Base-by-base conservation (phyloP, 2,113 vertebrate genomes). In the Bubo bubo region DNA sequence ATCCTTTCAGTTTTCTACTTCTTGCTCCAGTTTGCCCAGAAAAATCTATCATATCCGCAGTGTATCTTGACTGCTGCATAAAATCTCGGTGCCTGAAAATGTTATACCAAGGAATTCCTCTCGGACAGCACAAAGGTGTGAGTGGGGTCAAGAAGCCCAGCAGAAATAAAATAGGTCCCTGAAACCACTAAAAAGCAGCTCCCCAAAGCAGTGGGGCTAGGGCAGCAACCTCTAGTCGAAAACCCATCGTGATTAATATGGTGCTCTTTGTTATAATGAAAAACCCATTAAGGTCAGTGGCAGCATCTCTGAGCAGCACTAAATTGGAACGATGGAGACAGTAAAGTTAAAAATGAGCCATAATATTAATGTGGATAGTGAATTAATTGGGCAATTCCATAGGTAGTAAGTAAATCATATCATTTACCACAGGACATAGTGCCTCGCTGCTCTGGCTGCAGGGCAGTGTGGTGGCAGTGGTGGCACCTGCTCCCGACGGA, bases 331-430 rank as follows among this genome's bases (percentile, higher is more conserved):
- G 74, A 95, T 93, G 94, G 95, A 95, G 95, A 92, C 94, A 96
- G 94, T 97, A 96, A 97, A 96, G 93, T 96, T 97, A 96, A 96
- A 97, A 96, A 97, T 77, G 96, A 97, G 92, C 88, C 81, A 76
- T 95, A 96, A 96, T 97, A 96, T 96, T 97, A 96, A 96, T 95
- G 97, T 68, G 91, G 97, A 95, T 96, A 95, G 94, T 86, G 95
- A 94, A 97, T 97, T 95, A 97, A 97, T 95, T 89, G 94, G 94
- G 86, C 93, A 82, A 95, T 97, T 97, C 94, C 86, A 81, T 91
- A 79, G 95, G 89, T 59, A 95, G 97, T 95, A 53, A 89, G 95
- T 97, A 97, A 95, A 96, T 97, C 94, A 95, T 35, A 32, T 11
- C 9, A 1, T 74, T 93, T 83, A 27, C 82, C 1, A 3, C 0